Conservation (phyloP, 2,113 vertebrate species). For the Oryzias javanicus region DNA sequence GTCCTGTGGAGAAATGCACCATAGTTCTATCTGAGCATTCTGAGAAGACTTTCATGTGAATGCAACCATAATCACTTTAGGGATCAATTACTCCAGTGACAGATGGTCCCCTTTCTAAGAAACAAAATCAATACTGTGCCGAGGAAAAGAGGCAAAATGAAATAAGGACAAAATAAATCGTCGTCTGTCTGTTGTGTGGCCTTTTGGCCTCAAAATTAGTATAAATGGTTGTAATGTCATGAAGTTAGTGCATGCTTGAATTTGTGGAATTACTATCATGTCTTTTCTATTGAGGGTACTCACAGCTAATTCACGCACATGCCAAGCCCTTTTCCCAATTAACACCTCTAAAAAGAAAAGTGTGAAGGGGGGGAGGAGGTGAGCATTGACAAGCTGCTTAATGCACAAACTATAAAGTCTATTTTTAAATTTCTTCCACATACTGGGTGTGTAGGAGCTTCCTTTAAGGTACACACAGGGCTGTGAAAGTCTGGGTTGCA, state of each 20-base stretch:
- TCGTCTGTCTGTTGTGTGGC: too few relatives aligned
- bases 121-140: not conserved
- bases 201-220: too few relatives aligned
- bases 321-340: slow-evolving; percentile 48
- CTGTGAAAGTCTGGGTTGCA: too few relatives aligned
- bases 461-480: not conserved
- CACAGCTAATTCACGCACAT: slow-evolving; percentile 6
- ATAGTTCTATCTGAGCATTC: not conserved
- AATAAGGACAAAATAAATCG: not conserved
- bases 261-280: slow-evolving; percentile 6
- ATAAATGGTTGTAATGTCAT: not conserved
- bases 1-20: slow-evolving; percentile 77
- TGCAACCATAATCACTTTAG: not conserved
- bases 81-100: not conserved
- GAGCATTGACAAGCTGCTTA: slow-evolving; percentile 9
- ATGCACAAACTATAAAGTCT: slow-evolving; percentile 21
- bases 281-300: slow-evolving; percentile 6
- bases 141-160: not conserved
- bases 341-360: slow-evolving; percentile 73
- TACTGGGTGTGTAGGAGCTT: not conserved
- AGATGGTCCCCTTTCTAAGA: not conserved
- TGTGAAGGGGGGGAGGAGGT: slow-evolving; percentile 23
- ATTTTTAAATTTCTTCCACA: slow-evolving; percentile 4
- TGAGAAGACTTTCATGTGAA: not conserved
- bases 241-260: not conserved